Base-by-base conservation (phyloP, 1,140 invertebrate species). In the Drosophila funebris region DNA sequence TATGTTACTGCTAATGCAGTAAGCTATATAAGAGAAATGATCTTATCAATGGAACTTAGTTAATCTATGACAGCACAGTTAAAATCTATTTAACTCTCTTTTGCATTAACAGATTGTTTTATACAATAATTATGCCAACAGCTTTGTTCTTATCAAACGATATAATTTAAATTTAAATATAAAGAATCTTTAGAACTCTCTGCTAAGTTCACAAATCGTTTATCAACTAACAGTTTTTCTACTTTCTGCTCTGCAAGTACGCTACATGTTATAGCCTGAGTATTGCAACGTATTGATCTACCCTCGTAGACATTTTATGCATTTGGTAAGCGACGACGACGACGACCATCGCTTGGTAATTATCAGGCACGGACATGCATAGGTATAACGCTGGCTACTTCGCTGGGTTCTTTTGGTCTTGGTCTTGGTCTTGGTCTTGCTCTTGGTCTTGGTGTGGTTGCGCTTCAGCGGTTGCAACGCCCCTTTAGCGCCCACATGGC, bases 381-480 rank as follows among this genome's bases (percentile, higher is more conserved):
- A 50, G 48, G 24, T 14, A 50, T 27, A 41, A 46, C 62, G 61
- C 31, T 72, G 37, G 27, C 20, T 24, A 39, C 54, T 61, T 44
- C 18, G 36, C 37, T 31, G 44, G 36, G 27, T 57, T 69, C 39
- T 69, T 44, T 27, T 60, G 63, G 31, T 64, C 37, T 53, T n/a
- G 14, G 8, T 52, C 29, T 52, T 58, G 52, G 36, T 82, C 63
- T 77, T 82, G 67, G 64, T 50, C 54, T 60, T 60, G 64, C 48
- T 41, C 77, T 75, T 69, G 72, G 52, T 80, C 72, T 87, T 78
- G 70, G 44, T 37, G 6, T 82, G 75, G 83, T 76, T 78, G 75
- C 78, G 78, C 82, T 76, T 88, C 78, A 83, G 82, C 69, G 68
- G 36, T 6, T 48, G 37, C 44, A 20, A 56, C 60, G 53, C 56